Evolutionary conservation across 2,113 vertebrate species (phyloP).

Genomic region (Protomyctophum bolini): DNA sequence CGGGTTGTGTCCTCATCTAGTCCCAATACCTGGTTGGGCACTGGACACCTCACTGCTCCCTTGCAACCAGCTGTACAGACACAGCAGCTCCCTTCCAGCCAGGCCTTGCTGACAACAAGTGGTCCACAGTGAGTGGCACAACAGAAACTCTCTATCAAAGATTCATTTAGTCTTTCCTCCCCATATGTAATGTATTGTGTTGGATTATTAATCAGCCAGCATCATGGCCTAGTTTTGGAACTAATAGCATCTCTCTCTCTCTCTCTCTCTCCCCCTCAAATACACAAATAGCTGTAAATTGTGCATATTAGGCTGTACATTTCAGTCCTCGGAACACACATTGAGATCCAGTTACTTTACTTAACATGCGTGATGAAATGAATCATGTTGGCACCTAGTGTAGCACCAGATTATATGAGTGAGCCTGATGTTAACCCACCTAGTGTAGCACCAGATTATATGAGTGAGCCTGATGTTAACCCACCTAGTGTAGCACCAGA

Average conservation of each 20-base stretch:
- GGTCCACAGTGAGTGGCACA: constrained; percentile 18
- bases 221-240: constrained; percentile 67
- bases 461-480: not conserved
- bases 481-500: no score
- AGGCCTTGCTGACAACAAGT: constrained; percentile 44
- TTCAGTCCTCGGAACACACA: constrained; percentile 27
- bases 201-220: constrained; percentile 75
- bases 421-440: no score
- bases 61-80: constrained; percentile 29
- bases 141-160: constrained; percentile 53
- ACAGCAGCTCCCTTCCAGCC: constrained; percentile 21
- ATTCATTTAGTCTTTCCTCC: constrained; percentile 67
- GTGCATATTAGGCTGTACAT: constrained; percentile 34
- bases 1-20: constrained; percentile 14
- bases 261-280: not conserved
- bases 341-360: constrained; percentile 23
- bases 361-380: constrained; percentile 4
- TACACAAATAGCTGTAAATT: constrained; percentile 28
- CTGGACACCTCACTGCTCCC: constrained; percentile 2
- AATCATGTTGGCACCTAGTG: constrained; percentile 10
- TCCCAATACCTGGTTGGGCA: not conserved
- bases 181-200: constrained; percentile 63
- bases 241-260: constrained; percentile 44
- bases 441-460: not conserved
- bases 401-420: constrained; percentile 1